phyloP scores from a whole-genome alignment of 2,113 vertebrate genomes.

The Grammomys surdaster region DNA sequence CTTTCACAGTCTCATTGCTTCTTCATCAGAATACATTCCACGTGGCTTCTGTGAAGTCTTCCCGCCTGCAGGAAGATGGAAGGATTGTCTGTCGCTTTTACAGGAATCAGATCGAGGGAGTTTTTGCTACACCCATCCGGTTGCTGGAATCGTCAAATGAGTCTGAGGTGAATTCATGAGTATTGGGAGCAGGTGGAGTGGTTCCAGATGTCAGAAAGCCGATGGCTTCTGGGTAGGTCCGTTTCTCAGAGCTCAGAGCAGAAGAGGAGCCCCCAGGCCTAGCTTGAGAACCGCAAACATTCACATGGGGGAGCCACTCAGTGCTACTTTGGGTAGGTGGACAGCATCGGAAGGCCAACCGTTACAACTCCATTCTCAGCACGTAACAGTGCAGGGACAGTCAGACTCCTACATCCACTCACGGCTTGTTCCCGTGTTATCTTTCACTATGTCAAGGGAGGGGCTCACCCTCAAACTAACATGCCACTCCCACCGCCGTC shows the following conservation, averaged over 20 bases:
- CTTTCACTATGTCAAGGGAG: neutral
- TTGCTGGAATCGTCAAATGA: neutral
- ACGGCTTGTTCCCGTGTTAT: rapidly evolving
- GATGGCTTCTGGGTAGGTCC: neutral
- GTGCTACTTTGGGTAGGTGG: neutral
- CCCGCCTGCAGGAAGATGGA: slow-evolving; percentile 19
- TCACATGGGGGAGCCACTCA: neutral
- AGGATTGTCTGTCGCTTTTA: neutral
- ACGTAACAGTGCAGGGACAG: neutral
- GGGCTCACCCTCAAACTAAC: neutral
- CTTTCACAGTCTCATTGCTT: slow-evolving; percentile 66
- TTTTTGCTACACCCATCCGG: neutral
- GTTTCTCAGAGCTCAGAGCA: neutral
- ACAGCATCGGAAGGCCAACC: neutral
- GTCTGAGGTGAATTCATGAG: neutral
- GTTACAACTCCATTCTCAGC: neutral
- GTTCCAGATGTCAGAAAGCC: neutral
- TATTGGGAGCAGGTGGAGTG: neutral
- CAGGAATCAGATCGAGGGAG: neutral
- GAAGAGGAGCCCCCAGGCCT: no score
- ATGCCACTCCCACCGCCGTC: neutral
- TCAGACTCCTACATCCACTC: neutral
- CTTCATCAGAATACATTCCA: slow-evolving; percentile 77
- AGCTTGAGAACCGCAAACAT: neutral
- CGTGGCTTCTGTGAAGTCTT: slow-evolving; percentile 82